Conservation (phyloP, 2,888 invertebrate genomes). For the Lottia gigantea region DNA sequence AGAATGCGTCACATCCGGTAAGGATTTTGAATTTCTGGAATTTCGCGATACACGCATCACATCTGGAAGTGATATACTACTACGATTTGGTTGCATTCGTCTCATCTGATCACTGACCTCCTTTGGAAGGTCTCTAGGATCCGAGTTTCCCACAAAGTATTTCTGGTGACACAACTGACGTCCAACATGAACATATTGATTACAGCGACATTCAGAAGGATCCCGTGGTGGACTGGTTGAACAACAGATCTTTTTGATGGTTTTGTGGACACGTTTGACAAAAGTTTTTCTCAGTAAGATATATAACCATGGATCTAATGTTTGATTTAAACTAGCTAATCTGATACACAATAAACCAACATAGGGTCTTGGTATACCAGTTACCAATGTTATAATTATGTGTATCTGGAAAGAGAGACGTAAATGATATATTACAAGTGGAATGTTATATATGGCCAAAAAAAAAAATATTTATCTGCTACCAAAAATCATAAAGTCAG, state of each 20-base stretch:
- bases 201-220: constrained; percentile 16
- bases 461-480: no score
- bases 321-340: constrained; percentile 65
- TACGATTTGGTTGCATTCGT: neutral
- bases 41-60: constrained; percentile 22
- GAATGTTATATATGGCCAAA: neutral
- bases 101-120: constrained; percentile 9
- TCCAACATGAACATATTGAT: constrained; percentile 35
- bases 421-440: neutral
- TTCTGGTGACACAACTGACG: constrained; percentile 34
- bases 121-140: neutral
- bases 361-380: constrained; percentile 39
- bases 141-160: constrained; percentile 29
- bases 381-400: constrained; percentile 52
- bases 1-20: constrained; percentile 17
- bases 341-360: constrained; percentile 59
- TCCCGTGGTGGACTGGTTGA: constrained; percentile 19
- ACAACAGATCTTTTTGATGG: constrained; percentile 28
- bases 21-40: constrained; percentile 16
- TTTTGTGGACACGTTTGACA: constrained; percentile 27
- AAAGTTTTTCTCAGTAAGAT: constrained; percentile 60
- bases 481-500: no score
- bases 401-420: constrained; percentile 44
- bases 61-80: constrained; percentile 19
- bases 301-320: constrained; percentile 67